A percentile compares a stretch with the other conserved stretches of the same genome.
These are phyloP conservation scores for Dissostichus mawsoni DNA, from an alignment of 2,113 vertebrate species.

Conservation along the genomic window DNA sequence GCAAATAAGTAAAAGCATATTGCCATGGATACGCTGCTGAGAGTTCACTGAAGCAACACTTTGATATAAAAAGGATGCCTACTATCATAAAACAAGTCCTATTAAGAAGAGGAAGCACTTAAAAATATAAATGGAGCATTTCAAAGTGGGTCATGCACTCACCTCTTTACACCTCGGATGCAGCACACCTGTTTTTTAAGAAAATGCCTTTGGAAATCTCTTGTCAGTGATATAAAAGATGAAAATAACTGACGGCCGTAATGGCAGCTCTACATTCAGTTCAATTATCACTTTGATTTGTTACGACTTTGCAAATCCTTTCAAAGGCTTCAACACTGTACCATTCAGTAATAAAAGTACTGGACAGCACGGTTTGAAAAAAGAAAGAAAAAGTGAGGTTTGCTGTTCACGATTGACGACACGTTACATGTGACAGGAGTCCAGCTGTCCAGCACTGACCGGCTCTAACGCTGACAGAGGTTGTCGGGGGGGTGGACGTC, in stretches of 20 bases:
- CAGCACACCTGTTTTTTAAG: neutral
- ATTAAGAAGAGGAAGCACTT: conserved; percentile 14
- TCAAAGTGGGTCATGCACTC: conserved; percentile 1
- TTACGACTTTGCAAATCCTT: neutral
- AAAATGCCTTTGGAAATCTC: neutral
- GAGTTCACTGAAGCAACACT: conserved; percentile 24
- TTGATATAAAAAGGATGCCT: conserved; percentile 18
- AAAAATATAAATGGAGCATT: conserved; percentile 19
- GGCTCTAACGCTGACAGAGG: neutral
- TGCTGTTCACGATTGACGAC: conserved; percentile 1
- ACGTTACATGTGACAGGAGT: neutral
- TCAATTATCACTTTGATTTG: conserved; percentile 19
- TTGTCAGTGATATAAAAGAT: conserved; percentile 7
- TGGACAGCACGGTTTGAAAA: conserved; percentile 21
- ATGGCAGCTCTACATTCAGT: conserved; percentile 50
- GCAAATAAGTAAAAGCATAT: conserved; percentile 56
- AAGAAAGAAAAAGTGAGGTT: conserved; percentile 4
- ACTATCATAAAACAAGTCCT: conserved; percentile 14
- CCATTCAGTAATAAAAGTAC: conserved; percentile 40
- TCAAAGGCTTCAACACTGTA: conserved; percentile 48
- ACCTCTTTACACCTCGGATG: conserved; percentile 10
- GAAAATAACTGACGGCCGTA: conserved; percentile 8
- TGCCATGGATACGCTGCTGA: conserved; percentile 19
- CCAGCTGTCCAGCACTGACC: conserved; percentile 19
- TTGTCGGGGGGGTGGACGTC: neutral